These are phyloP conservation scores for Apteryx owenii DNA, from an alignment of 2,113 vertebrate species.

Conservation along the genomic window DNA sequence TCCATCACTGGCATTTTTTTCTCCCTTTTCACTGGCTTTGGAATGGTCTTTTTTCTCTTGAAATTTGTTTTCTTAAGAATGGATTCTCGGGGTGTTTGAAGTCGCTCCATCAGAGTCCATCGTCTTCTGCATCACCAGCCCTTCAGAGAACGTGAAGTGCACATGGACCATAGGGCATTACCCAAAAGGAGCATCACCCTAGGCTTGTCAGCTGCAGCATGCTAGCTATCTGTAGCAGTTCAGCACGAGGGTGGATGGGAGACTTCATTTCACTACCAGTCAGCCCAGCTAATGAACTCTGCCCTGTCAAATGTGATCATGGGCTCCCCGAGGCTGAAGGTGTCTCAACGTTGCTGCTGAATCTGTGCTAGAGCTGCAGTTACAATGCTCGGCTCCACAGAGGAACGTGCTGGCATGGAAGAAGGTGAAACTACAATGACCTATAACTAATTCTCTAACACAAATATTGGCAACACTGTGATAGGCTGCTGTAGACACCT, in stretches of 20 bases:
- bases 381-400: background rate
- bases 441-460: background rate
- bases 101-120: background rate
- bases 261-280: too few species aligned
- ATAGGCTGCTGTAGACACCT: background rate
- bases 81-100: background rate
- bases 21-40: background rate
- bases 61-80: background rate
- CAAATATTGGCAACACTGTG: background rate
- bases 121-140: background rate
- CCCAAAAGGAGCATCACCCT: accelerated
- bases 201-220: background rate
- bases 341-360: background rate
- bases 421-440: background rate
- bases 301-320: accelerated
- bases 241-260: background rate
- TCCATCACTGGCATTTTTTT: background rate
- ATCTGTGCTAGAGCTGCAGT: accelerated
- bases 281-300: background rate
- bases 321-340: background rate
- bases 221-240: background rate
- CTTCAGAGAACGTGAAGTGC: background rate
- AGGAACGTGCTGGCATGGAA: background rate
- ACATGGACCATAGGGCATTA: accelerated
- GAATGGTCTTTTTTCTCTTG: background rate